Conservation (phyloP, 2,113 vertebrate genomes). For the Chaetura pelagica region DNA sequence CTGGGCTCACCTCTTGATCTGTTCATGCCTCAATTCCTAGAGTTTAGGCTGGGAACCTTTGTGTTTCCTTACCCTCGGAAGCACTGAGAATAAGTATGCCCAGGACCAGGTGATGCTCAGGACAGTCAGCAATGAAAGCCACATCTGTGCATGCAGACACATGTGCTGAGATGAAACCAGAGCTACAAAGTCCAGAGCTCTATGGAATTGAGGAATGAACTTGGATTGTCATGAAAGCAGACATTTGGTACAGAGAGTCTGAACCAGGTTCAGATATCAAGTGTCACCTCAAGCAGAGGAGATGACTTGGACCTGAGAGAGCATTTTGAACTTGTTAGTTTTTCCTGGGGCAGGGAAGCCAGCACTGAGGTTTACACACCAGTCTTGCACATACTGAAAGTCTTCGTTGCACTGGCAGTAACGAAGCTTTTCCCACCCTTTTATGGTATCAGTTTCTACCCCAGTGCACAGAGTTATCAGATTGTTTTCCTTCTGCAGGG, state of each 20-base stretch:
- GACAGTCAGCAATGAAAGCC: background rate
- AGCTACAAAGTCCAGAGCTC: background rate
- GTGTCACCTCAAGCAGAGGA: background rate
- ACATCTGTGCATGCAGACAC: background rate
- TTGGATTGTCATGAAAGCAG: background rate
- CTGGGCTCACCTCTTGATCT: background rate
- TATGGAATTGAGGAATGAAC: background rate
- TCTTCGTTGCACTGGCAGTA: background rate
- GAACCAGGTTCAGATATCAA: background rate
- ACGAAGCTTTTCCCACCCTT: constrained; percentile 24
- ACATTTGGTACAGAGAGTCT: background rate
- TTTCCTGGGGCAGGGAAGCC: background rate
- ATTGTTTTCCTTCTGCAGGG: constrained; percentile 43
- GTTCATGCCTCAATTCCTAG: background rate
- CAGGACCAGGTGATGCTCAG: background rate
- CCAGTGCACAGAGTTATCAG: background rate
- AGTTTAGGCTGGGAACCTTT: background rate
- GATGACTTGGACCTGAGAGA: background rate
- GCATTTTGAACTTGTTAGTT: background rate
- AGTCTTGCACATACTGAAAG: background rate
- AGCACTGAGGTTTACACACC: background rate
- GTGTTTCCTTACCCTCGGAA: fast-evolving
- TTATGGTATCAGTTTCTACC: background rate
- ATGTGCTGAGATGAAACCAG: background rate
- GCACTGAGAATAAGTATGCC: background rate